Percentiles rank a stretch among this genome's conserved stretches.
These are phyloP conservation scores for Hermetia illucens DNA, from an alignment of 1,140 invertebrate genomes.

Conservation along the genomic window DNA sequence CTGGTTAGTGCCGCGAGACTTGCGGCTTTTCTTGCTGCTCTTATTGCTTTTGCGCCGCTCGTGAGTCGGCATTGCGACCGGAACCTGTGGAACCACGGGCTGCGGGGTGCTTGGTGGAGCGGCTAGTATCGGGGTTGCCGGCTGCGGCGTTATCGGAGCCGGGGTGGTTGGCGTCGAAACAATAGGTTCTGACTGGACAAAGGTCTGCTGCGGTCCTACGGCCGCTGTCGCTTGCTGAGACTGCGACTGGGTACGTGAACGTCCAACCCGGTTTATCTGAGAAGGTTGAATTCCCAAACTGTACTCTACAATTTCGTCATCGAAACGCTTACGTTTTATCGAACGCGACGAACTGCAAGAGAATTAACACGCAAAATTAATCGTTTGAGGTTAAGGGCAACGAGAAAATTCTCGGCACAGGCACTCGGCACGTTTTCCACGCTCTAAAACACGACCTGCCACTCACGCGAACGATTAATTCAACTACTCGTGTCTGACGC, in stretches of 20 bases:
- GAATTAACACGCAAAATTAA: background rate
- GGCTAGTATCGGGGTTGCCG: constrained; percentile 2
- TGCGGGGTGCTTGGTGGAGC: background rate
- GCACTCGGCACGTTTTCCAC: too few species aligned
- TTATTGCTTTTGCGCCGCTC: constrained; percentile 16
- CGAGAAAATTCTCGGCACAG: too few species aligned
- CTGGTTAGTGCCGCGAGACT: constrained; percentile 44
- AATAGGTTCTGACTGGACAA: constrained; percentile 23
- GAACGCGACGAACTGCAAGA: constrained; percentile 69
- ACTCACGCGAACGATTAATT: too few species aligned
- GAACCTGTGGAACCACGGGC: background rate
- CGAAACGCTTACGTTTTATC: constrained; percentile 90
- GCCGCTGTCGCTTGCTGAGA: constrained; percentile 32
- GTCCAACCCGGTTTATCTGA: constrained; percentile 32
- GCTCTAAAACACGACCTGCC: too few species aligned
- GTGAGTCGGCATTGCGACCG: constrained; percentile 7
- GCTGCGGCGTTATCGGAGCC: constrained; percentile 1
- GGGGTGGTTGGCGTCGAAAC: constrained; percentile 14
- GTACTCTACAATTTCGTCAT: constrained; percentile 90
- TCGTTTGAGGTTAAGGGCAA: too few species aligned
- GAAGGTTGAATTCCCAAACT: constrained; percentile 53
- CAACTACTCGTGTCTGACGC: too few species aligned
- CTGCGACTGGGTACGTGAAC: constrained; percentile 37
- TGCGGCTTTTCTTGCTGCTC: constrained; percentile 33
- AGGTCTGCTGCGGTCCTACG: constrained; percentile 7